These are phyloP conservation scores for Gorilla gorilla DNA, from an alignment of 2,113 vertebrate genomes.

Conservation along the genomic window DNA sequence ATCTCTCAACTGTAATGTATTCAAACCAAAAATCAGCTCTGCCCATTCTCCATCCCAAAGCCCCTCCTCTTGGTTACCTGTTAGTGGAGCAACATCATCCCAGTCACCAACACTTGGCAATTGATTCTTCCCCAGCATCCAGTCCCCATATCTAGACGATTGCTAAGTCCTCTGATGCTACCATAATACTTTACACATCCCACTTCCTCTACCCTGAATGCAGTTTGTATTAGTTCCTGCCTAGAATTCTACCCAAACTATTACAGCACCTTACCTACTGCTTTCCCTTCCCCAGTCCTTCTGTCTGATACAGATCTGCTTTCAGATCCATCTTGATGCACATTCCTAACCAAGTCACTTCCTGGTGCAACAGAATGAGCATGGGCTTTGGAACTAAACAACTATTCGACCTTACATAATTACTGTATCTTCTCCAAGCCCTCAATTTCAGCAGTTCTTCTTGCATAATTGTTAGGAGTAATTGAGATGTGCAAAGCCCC, in stretches of 20 bases:
- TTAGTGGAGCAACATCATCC: background rate
- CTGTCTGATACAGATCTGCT: background rate
- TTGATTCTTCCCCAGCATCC: background rate
- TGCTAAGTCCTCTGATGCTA: background rate
- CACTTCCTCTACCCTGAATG: background rate
- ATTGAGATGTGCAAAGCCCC: background rate
- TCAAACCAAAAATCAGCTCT: background rate
- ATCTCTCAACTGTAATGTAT: background rate
- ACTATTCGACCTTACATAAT: background rate
- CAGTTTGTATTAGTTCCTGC: background rate
- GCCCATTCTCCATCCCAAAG: background rate
- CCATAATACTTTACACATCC: background rate
- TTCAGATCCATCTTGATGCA: background rate
- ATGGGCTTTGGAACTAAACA: background rate
- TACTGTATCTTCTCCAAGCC: background rate
- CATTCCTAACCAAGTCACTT: background rate
- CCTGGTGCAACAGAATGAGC: background rate
- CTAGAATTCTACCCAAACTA: background rate
- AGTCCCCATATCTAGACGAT: background rate
- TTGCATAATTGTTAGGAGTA: background rate
- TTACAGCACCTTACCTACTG: background rate
- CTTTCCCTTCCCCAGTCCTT: background rate
- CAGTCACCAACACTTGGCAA: background rate
- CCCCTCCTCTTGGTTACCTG: background rate
- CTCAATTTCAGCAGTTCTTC: background rate